Base-by-base conservation (phyloP, 2,797 vertebrate species). In the Staurois parvus region DNA sequence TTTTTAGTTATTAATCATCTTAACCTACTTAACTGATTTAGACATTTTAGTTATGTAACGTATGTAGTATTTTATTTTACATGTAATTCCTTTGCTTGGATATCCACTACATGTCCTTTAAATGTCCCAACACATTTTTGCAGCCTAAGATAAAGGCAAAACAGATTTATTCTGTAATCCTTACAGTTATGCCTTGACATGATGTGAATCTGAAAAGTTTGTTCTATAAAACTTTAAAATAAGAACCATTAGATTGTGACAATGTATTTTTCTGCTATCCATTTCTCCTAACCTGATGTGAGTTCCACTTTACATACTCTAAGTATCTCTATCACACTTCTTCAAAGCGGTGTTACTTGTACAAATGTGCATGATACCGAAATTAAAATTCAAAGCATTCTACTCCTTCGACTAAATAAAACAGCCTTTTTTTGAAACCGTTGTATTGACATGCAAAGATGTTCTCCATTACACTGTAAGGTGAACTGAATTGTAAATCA, bases 361-460 rank as follows among this genome's bases (percentile, higher is more conserved):
- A 66, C 76, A 79, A 62, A 79, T 66, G 68, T 29, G 17, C n/a
- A 72, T 79, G 68, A 84, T 84, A 59, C 32, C 59, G 26, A 79
- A 79, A 85, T 85, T 79, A 85, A 85, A 52, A 79, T 85, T 85
- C 84, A 85, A 79, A 76, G 72, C 84, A 75, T 76, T 85, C 30
- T 9, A 32, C 72, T 37, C 56, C 64, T 75, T 21, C 69, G 17
- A 24, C 56, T 64, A 84, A 78, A 79, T 72, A 84, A 78, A 66
- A 42, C 67, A 48, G 75, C 68, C 64, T 77, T 76, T 84, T 84
- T 76, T 66, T 13, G 13, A 73, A 85, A 85, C 72, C 45, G 62
- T 72, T 82, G 48, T 82, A 86, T 82, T 82, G 73, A 82, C 79
- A 86, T 82, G 73, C 79, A 86, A 78, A 79, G 69, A 68, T 79